These are phyloP conservation scores for Pardalotus punctatus DNA, from an alignment of 2,113 vertebrate genomes.

Conservation along the genomic window DNA sequence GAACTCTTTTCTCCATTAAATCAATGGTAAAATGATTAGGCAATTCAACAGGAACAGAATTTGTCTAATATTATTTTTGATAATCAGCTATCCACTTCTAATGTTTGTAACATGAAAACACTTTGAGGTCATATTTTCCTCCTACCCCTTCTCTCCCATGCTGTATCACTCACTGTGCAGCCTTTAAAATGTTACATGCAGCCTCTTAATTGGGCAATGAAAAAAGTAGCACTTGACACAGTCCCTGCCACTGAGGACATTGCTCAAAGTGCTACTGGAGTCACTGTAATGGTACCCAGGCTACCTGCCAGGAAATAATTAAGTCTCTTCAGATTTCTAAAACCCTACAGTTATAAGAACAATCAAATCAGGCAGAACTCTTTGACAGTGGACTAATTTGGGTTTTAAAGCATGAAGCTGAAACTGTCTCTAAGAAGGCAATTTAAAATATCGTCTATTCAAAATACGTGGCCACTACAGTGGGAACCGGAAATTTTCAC, in stretches of 20 bases:
- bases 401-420: neutral
- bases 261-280: neutral
- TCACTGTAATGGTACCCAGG: neutral
- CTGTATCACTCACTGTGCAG: accelerated
- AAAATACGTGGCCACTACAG: neutral
- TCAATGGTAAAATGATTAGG: neutral
- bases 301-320: neutral
- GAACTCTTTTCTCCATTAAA: neutral
- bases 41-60: neutral
- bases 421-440: neutral
- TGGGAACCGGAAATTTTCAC: neutral
- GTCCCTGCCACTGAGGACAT: neutral
- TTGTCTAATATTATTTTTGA: neutral
- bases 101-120: neutral
- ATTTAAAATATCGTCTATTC: neutral
- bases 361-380: neutral
- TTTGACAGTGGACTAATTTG: neutral
- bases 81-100: neutral
- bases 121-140: neutral
- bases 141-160: neutral
- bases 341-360: neutral
- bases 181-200: neutral
- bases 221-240: neutral
- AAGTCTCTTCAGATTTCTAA: neutral
- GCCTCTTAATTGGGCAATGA: neutral